Conservation (phyloP, 2,888 invertebrate species). For the Gisinianus flammeolus region DNA sequence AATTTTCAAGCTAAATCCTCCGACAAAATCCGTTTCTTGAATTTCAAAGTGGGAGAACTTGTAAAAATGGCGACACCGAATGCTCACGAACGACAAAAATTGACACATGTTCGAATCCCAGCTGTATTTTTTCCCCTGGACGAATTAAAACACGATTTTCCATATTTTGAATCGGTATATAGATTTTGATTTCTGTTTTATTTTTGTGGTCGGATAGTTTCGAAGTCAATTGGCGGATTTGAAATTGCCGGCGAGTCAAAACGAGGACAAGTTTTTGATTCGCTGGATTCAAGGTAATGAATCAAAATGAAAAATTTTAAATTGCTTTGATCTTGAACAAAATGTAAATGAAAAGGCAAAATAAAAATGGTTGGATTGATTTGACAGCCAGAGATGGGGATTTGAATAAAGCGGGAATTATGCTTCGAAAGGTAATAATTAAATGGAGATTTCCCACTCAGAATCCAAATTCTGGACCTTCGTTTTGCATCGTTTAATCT, state of each 20-base stretch:
- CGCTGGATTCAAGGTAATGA: constrained; percentile 2
- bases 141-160: neutral
- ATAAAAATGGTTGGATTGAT: neutral
- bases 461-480: neutral
- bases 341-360: neutral
- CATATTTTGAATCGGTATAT: too few relatives aligned
- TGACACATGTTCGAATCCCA: neutral
- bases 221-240: neutral
- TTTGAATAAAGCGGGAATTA: neutral
- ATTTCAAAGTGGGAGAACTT: too few relatives aligned
- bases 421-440: neutral
- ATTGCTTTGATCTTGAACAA: neutral
- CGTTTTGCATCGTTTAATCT: neutral
- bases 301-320: neutral
- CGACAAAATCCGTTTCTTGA: too few relatives aligned
- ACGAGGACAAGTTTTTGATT: neutral
- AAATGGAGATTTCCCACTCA: neutral
- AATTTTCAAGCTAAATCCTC: too few relatives aligned
- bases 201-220: neutral
- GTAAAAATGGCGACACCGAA: neutral
- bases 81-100: neutral
- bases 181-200: neutral
- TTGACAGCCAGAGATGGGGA: neutral
- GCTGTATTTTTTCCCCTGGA: neutral
- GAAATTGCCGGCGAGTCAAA: neutral